These are phyloP conservation scores for Rhynchopsitta pachyrhyncha DNA, from an alignment of 2,113 vertebrate genomes.

Conservation along the genomic window DNA sequence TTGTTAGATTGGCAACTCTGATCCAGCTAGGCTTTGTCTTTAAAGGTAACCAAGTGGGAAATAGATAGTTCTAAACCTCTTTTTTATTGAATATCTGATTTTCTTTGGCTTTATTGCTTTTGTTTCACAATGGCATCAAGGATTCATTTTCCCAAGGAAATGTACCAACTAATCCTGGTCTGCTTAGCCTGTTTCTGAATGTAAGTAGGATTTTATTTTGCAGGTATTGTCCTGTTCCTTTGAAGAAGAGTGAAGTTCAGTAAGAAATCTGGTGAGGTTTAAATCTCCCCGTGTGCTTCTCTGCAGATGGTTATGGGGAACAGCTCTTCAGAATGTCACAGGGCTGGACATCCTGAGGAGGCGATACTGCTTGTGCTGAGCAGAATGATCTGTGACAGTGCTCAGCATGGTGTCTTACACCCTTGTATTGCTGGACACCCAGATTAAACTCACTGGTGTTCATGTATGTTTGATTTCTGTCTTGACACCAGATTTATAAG, in stretches of 20 bases:
- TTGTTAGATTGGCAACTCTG: neutral
- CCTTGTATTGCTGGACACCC: neutral
- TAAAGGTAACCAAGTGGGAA: neutral
- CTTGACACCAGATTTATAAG: neutral
- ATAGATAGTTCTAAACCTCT: neutral
- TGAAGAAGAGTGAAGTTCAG: neutral
- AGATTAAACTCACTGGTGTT: neutral
- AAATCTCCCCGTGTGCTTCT: neutral
- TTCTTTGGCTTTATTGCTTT: neutral
- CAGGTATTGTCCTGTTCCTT: neutral
- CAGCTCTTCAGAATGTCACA: neutral
- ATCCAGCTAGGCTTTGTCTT: constrained; percentile 26
- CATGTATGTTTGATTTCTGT: neutral
- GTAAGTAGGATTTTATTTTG: neutral
- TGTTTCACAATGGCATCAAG: neutral
- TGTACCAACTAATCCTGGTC: neutral
- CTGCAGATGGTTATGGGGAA: neutral
- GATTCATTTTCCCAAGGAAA: constrained; percentile 2
- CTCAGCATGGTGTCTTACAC: neutral
- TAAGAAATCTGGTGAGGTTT: neutral
- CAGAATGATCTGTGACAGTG: neutral
- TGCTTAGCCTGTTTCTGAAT: constrained; percentile 1
- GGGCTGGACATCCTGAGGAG: neutral
- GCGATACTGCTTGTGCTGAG: neutral
- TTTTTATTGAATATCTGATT: neutral